These are phyloP conservation scores for Poeciliopsis presidionis DNA, from an alignment of 2,797 vertebrate genomes.

Conservation along the genomic window DNA sequence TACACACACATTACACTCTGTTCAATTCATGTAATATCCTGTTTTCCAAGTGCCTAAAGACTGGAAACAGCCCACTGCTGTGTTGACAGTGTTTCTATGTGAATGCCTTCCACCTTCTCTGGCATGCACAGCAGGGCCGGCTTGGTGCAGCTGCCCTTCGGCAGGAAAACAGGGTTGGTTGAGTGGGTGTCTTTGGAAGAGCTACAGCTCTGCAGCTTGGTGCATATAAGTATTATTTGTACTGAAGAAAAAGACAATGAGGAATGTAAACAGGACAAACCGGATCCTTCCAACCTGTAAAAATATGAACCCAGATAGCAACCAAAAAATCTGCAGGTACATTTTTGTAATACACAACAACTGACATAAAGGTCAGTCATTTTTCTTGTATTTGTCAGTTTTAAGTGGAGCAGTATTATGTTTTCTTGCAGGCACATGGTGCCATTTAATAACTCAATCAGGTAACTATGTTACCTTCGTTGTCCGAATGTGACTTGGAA, in stretches of 20 bases:
- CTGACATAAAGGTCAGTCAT: not conserved
- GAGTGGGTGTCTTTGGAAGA: constrained; percentile 67
- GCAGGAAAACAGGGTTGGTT: constrained; percentile 57
- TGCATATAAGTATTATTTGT: constrained; percentile 1
- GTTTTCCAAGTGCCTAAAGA: constrained; percentile 25
- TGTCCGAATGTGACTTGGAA: too few relatives aligned
- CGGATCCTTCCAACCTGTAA: not conserved
- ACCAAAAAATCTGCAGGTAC: not conserved
- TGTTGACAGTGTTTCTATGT: constrained; percentile 18
- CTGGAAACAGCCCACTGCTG: constrained; percentile 33
- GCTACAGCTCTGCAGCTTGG: constrained; percentile 36
- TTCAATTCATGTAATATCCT: constrained; percentile 55
- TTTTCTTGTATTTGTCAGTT: not conserved
- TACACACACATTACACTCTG: constrained; percentile 8
- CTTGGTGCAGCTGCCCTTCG: constrained; percentile 54
- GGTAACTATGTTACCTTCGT: too few relatives aligned
- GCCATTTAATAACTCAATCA: too few relatives aligned
- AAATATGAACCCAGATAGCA: not conserved
- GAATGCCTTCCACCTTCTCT: constrained; percentile 45
- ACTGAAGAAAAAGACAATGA: constrained; percentile 5
- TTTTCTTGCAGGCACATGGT: too few relatives aligned
- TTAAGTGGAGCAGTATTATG: not conserved
- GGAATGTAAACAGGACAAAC: constrained; percentile 26
- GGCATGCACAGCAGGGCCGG: constrained; percentile 53
- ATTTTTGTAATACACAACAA: not conserved